Evolutionary conservation across 1,140 invertebrate species (phyloP).

Genomic region (Reticulitermes speratus): DNA sequence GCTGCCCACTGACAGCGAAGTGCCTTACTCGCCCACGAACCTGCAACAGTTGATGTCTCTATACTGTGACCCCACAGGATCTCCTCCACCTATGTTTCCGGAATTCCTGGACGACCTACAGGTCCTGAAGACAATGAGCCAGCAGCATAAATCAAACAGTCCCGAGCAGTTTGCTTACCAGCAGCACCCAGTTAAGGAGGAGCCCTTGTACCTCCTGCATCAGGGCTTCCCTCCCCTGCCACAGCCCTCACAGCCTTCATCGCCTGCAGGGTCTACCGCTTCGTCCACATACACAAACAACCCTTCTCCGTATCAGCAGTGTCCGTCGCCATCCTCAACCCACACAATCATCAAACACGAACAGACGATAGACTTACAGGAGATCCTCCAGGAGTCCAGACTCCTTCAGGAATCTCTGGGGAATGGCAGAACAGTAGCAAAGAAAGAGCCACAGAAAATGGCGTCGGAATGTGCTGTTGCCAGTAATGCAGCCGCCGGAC

Average conservation of each 20-base stretch:
- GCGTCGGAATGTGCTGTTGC: background rate
- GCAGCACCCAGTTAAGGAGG: constrained; percentile 35
- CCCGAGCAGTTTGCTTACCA: background rate
- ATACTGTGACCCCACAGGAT: constrained; percentile 50
- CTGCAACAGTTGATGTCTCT: constrained; percentile 51
- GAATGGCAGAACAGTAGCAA: background rate
- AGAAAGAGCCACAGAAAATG: constrained; percentile 34
- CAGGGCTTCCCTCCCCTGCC: background rate
- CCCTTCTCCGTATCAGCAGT: constrained; percentile 46
- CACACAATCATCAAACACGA: constrained; percentile 46
- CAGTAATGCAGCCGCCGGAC: background rate
- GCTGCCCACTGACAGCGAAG: constrained; percentile 55
- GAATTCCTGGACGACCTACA: constrained; percentile 48
- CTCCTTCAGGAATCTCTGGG: constrained; percentile 49
- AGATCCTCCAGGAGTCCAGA: constrained; percentile 53
- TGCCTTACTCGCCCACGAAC: constrained; percentile 57
- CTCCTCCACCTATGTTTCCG: constrained; percentile 53
- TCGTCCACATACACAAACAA: constrained; percentile 46
- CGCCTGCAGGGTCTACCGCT: constrained; percentile 24
- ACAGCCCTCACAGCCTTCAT: constrained; percentile 22
- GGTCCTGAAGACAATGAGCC: constrained; percentile 40
- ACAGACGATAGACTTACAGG: constrained; percentile 53
- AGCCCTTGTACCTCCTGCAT: constrained; percentile 31
- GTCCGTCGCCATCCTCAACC: constrained; percentile 49
- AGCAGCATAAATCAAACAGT: background rate